A percentile compares a stretch with the other conserved stretches of the same genome.
Evolutionary conservation across 1,140 invertebrate species (phyloP).

Genomic region (Sarcophaga bullata): DNA sequence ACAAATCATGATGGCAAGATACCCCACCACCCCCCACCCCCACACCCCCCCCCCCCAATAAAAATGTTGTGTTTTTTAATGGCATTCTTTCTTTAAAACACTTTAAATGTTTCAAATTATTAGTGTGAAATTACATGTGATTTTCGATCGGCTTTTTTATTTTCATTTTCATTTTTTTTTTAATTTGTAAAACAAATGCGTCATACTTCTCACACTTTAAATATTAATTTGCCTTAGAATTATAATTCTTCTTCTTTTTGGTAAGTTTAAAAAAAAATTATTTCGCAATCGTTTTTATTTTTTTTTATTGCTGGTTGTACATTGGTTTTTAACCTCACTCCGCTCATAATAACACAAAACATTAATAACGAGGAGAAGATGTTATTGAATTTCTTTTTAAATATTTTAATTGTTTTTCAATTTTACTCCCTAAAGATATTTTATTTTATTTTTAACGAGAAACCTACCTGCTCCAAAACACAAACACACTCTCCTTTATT

Average conservation of each 20-base stretch:
- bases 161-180: background rate
- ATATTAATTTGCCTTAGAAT: background rate
- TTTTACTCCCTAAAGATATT: background rate
- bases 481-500: background rate
- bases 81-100: background rate
- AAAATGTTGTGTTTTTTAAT: slow-evolving; percentile 30
- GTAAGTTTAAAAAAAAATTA: background rate
- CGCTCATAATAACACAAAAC: no score
- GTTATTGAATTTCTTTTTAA: no score
- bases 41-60: no score
- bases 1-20: slow-evolving; percentile 32
- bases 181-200: background rate
- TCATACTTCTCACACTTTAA: slow-evolving; percentile 7
- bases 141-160: background rate
- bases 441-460: background rate
- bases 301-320: background rate
- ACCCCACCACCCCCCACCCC: no score
- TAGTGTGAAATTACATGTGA: slow-evolving; percentile 2
- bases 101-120: background rate
- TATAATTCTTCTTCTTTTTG: slow-evolving; percentile 15
- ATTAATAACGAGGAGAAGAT: no score
- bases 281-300: slow-evolving; percentile 1
- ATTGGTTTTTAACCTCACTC: background rate
- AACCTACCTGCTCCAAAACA: background rate
- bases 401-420: background rate